phyloP scores from a whole-genome alignment of 2,113 vertebrate species.

The Notechis scutatus region DNA sequence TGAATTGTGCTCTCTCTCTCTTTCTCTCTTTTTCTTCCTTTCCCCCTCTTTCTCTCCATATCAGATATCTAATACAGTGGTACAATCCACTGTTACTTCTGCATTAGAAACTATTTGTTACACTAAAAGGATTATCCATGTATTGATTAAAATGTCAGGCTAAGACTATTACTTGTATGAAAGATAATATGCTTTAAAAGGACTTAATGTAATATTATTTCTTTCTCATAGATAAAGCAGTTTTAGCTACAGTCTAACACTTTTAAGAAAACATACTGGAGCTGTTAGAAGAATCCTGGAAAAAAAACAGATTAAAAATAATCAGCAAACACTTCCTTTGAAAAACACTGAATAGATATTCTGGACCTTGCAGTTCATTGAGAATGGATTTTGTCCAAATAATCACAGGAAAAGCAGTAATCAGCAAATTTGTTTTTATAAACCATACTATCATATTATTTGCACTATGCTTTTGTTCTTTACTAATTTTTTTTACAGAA shows the following conservation, averaged over 20 bases:
- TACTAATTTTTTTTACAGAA: background rate
- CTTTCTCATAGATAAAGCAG: background rate
- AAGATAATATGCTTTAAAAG: background rate
- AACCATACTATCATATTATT: background rate
- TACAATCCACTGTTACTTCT: background rate
- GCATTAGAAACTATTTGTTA: background rate
- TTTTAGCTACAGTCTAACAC: background rate
- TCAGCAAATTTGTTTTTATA: background rate
- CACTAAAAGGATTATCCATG: background rate
- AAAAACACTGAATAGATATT: background rate
- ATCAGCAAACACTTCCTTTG: background rate
- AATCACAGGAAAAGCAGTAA: background rate
- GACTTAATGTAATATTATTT: background rate
- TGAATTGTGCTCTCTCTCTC: background rate
- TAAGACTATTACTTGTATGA: constrained; percentile 7
- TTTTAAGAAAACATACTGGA: background rate
- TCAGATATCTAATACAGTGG: background rate
- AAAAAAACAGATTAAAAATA: background rate
- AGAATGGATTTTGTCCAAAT: background rate
- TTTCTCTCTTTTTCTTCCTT: background rate
- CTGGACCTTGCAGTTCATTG: background rate
- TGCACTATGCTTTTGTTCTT: background rate
- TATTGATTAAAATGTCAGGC: constrained; percentile 18
- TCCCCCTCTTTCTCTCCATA: too few relatives aligned
- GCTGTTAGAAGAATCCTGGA: background rate